Evolutionary conservation across 2,113 vertebrate genomes (phyloP), one percentile per base, ranked within the genome.

Genomic region (Leptocoma aspasia): DNA sequence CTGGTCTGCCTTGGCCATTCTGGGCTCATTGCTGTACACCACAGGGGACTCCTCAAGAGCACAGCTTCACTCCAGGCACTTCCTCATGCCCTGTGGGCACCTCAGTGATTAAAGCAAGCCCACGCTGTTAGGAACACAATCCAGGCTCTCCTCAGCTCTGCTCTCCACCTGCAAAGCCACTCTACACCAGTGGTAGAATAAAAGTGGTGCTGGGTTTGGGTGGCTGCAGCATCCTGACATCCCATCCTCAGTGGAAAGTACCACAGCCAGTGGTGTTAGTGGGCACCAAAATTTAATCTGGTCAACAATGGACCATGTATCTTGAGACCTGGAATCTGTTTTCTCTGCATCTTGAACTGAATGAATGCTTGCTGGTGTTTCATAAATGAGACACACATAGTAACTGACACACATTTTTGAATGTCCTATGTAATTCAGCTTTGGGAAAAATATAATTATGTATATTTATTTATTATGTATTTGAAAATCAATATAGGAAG

Each of bases 291-390:
- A 84, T 41, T 41, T 13, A 44, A 56, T 37, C 11, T 9, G 69
- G 2, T 15, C 49, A 64, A 5, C 3, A 2, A 20, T 3, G 9
- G 30, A 35, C 17, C 3, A 1, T 6, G 1, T 70, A 7, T 54
- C 44, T 59, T 0, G 0, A 68, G 49, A 17, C 33, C 39, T 42
- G 57, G 39, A 59, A 22, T 44, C 42, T 44, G 21, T 60, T 79
- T 76, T 18, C 31, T 92, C 27, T 56, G 47, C 30, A 11, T 52
- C 52, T 78, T 54, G 30, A 71, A 13, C 20, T 26, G 73, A 75
- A 63, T 26, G 41, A 50, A 22, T 45, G 13, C 41, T 20, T 37
- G 15, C 49, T 90, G n/a, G 5, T 53, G 27, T 61, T 82, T 82
- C 24, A 20, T 45, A 80, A 76, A 41, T 28, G 24, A 41, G 12